Evolutionary conservation across 2,113 vertebrate genomes (phyloP).

Genomic region (Macaca nemestrina): DNA sequence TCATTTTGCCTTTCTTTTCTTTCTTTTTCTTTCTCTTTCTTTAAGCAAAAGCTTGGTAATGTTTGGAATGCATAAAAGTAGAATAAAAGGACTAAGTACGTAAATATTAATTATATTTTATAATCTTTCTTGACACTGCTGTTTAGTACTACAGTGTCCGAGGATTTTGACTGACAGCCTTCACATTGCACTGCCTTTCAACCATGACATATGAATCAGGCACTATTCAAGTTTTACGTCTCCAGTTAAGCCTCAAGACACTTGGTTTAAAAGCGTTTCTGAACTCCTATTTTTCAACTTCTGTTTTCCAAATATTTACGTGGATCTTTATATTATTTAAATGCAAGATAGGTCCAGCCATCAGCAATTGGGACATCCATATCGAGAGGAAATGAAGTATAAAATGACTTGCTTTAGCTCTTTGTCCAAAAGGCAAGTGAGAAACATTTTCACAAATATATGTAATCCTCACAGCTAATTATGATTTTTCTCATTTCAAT

Average conservation of each 20-base stretch:
- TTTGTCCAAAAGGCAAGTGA: constrained; percentile 64
- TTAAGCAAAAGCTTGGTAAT: background rate
- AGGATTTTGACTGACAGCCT: background rate
- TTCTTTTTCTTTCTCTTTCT: too few relatives aligned
- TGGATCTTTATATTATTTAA: constrained; percentile 59
- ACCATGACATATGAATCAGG: background rate
- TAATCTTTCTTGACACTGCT: background rate
- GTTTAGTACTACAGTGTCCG: background rate
- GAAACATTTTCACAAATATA: constrained; percentile 69
- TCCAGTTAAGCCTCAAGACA: background rate
- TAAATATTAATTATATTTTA: background rate
- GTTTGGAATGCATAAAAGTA: background rate
- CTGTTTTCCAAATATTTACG: constrained; percentile 74
- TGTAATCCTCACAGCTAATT: constrained; percentile 76
- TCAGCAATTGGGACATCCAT: constrained; percentile 55
- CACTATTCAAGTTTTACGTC: background rate
- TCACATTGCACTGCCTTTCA: background rate
- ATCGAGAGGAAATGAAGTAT: constrained; percentile 67
- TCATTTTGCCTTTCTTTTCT: background rate
- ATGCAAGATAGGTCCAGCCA: constrained; percentile 59
- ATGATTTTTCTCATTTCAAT: constrained; percentile 72
- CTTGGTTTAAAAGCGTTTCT: constrained; percentile 4
- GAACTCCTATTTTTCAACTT: constrained; percentile 44
- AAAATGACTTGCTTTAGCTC: constrained; percentile 55
- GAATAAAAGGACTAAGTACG: background rate